These are phyloP conservation scores for Dasypogon diadema DNA, from an alignment of 2,888 invertebrate genomes.

Conservation along the genomic window DNA sequence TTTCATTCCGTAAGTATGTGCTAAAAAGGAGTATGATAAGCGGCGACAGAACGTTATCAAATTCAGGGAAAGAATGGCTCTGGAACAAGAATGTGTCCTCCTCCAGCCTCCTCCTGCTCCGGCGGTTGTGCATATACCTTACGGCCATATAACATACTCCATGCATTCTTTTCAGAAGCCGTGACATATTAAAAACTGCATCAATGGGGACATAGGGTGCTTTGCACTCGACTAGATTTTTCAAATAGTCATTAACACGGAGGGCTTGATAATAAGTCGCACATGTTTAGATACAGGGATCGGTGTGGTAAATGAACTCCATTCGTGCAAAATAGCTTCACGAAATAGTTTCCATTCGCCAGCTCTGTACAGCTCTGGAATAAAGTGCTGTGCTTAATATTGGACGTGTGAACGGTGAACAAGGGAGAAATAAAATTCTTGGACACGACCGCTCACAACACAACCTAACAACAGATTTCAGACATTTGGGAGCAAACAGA, in stretches of 20 bases:
- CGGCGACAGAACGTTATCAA: conserved; percentile 51
- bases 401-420: conserved; percentile 25
- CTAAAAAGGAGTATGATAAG: conserved; percentile 51
- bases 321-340: background rate
- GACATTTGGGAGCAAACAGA: conserved; percentile 1
- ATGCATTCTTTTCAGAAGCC: background rate
- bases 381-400: background rate
- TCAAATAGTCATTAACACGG: conserved; percentile 3
- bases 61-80: conserved; percentile 52
- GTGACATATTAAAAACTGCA: background rate
- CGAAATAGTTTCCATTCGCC: background rate
- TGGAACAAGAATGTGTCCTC: background rate
- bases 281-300: background rate
- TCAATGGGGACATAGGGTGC: background rate
- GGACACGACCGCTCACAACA: background rate
- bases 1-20: conserved; percentile 44
- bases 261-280: conserved; percentile 16
- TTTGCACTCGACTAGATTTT: background rate
- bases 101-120: background rate
- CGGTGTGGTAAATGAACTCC: background rate
- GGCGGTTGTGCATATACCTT: background rate
- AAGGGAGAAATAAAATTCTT: conserved; percentile 37
- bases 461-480: conserved; percentile 4
- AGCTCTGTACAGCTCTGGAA: background rate
- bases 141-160: background rate